Percentiles rank a stretch among this genome's conserved stretches.
Evolutionary conservation across 2,113 vertebrate species (phyloP).

Genomic region (Engystomops pustulosus): DNA sequence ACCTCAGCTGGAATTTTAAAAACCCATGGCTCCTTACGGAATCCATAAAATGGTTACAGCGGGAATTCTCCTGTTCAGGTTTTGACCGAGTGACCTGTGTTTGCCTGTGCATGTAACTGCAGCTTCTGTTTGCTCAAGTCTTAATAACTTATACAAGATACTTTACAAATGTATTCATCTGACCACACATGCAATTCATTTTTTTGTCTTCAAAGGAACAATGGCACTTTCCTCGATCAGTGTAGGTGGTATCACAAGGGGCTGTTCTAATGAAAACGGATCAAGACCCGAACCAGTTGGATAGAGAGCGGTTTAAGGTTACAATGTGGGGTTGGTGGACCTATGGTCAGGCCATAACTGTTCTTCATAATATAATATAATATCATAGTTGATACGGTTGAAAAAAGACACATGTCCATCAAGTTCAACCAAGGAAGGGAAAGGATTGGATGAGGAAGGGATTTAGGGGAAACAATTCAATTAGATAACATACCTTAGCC

Average conservation of each 20-base stretch:
- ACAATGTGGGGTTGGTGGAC: no score
- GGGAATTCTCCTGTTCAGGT: background rate
- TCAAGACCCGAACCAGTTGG: no score
- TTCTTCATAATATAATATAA: no score
- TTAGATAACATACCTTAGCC: no score
- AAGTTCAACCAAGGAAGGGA: no score
- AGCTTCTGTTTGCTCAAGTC: conserved; percentile 4
- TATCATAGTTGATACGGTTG: no score
- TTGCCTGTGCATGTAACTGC: background rate
- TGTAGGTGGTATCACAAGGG: background rate
- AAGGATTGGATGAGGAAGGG: no score
- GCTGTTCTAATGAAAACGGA: background rate
- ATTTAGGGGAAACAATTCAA: no score
- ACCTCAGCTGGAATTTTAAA: background rate
- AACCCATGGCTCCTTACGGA: background rate
- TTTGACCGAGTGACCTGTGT: background rate
- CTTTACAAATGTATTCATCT: conserved; percentile 12
- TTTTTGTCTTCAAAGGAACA: background rate
- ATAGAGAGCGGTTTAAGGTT: background rate
- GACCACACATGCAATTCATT: background rate
- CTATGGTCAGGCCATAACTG: no score
- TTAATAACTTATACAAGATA: background rate
- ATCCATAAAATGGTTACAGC: background rate
- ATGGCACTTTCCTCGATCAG: background rate
- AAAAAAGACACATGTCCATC: no score